These are phyloP conservation scores for Meriones psammophilus DNA, from an alignment of 2,797 vertebrate species.

Conservation along the genomic window DNA sequence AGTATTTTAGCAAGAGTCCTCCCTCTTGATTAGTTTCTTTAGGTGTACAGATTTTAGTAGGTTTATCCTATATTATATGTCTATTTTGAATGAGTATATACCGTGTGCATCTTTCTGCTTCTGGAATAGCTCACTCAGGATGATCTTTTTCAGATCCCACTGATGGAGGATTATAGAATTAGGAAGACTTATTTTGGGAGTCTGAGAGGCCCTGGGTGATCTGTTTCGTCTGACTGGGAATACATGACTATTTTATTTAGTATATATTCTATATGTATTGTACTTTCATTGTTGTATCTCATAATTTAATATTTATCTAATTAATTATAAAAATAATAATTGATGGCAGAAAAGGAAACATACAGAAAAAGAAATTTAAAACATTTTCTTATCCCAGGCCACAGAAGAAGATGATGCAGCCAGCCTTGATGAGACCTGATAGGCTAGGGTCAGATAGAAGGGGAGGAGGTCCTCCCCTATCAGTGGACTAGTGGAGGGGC, in stretches of 20 bases:
- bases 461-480: no score
- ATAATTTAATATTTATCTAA: slow-evolving; percentile 32
- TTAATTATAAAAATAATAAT: slow-evolving; percentile 19
- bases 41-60: no score
- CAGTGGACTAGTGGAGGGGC: no score
- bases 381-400: neutral
- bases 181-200: neutral
- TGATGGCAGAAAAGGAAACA: neutral
- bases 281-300: neutral
- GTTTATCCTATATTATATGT: no score
- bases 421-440: no score
- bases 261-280: neutral
- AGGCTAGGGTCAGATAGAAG: no score
- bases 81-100: no score
- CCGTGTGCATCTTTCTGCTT: no score
- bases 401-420: no score
- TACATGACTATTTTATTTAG: neutral
- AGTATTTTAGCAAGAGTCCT: no score
- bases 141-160: neutral
- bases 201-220: neutral
- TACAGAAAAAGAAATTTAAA: neutral
- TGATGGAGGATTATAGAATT: neutral
- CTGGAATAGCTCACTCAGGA: no score
- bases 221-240: neutral
- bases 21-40: no score